phyloP scores from a whole-genome alignment of 1,140 invertebrate genomes.

The Pomacea maculata region DNA sequence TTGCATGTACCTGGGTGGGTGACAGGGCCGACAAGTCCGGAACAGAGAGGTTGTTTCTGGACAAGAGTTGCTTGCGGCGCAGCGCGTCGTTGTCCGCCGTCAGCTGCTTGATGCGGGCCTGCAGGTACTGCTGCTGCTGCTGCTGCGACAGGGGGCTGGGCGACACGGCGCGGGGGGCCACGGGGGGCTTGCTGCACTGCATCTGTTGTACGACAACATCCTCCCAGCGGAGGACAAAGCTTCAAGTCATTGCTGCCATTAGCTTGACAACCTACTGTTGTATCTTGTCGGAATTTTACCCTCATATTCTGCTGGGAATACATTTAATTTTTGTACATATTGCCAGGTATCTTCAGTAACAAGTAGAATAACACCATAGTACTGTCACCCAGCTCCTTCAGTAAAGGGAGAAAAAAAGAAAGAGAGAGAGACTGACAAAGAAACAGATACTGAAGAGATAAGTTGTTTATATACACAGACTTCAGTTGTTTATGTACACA shows the following conservation, averaged over 20 bases:
- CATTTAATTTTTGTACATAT: no score
- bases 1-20: conserved; percentile 31
- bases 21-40: conserved; percentile 35
- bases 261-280: no score
- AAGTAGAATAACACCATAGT: no score
- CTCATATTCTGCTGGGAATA: no score
- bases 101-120: conserved; percentile 40
- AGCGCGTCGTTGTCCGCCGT: conserved; percentile 46
- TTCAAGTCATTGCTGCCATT: no score
- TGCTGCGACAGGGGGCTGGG: conserved; percentile 22
- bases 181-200: conserved; percentile 6
- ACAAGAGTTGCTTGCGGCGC: conserved; percentile 33
- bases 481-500: conserved; percentile 19
- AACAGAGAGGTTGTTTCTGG: conserved; percentile 31
- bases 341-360: no score
- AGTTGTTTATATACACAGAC: background rate
- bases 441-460: no score
- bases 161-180: background rate
- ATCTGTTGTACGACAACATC: background rate
- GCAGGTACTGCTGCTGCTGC: conserved; percentile 24
- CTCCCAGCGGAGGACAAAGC: no score
- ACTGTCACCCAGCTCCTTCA: no score
- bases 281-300: no score
- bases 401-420: no score
- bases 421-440: no score